Conservation (phyloP, 1,140 invertebrate species). For the Druon quercuslanigerum region DNA sequence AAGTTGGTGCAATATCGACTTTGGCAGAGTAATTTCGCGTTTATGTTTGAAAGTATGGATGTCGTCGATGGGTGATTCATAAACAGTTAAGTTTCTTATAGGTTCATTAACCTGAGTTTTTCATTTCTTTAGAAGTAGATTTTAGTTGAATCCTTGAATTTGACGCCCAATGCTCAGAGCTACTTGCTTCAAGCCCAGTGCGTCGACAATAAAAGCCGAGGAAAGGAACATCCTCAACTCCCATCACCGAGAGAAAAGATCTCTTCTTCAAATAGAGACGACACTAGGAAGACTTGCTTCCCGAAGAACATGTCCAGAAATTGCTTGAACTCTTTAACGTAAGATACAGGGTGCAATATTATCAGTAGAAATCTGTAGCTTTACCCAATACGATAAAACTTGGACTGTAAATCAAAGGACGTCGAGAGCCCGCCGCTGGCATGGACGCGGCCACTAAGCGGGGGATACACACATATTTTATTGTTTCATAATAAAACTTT, state of each 20-base stretch:
- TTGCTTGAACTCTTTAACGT: conserved; percentile 64
- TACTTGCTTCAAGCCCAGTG: neutral
- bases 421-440: conserved; percentile 43
- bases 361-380: conserved; percentile 58
- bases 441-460: conserved; percentile 36
- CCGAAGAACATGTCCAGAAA: conserved; percentile 46
- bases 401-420: conserved; percentile 68
- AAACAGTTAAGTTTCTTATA: conserved; percentile 32
- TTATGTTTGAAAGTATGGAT: conserved; percentile 26
- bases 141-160: conserved; percentile 34
- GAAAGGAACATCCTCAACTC: conserved; percentile 49
- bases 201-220: conserved; percentile 47
- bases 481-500: conserved; percentile 75
- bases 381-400: conserved; percentile 68
- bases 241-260: conserved; percentile 48
- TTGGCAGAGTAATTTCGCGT: conserved; percentile 36
- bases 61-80: neutral
- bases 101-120: conserved; percentile 24
- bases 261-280: conserved; percentile 30
- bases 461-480: conserved; percentile 69
- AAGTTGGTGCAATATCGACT: conserved; percentile 36
- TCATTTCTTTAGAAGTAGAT: neutral
- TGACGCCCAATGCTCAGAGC: conserved; percentile 5
- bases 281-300: neutral
- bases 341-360: conserved; percentile 68